phyloP scores from a whole-genome alignment of 2,888 invertebrate genomes.

The Hirtodrosophila histrioides region DNA sequence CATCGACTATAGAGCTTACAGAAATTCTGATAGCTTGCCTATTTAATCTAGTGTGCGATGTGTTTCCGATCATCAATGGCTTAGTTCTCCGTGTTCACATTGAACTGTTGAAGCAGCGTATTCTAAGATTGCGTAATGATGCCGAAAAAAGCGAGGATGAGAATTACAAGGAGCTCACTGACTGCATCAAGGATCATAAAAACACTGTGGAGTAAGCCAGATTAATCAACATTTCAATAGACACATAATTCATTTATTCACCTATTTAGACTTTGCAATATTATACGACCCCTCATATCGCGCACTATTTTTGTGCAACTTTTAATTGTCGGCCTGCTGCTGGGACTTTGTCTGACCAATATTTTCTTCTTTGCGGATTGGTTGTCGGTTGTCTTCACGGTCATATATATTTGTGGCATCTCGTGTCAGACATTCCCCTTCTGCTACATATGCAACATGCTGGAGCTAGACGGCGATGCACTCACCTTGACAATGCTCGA shows the following conservation, averaged over 20 bases:
- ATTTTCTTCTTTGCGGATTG: conserved; percentile 5
- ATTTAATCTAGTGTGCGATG: neutral
- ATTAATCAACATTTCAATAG: too few species aligned
- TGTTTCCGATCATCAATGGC: neutral
- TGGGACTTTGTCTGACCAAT: conserved; percentile 8
- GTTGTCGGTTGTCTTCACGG: neutral
- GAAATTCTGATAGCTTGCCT: neutral
- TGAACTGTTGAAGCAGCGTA: neutral
- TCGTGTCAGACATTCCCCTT: conserved; percentile 8
- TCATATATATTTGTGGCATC: neutral
- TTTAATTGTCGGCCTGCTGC: conserved; percentile 1
- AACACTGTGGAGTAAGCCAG: conserved; percentile 3
- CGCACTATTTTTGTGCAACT: conserved; percentile 3
- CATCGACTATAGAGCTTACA: neutral
- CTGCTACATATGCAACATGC: conserved; percentile 5
- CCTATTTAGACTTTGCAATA: neutral
- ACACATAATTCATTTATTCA: neutral
- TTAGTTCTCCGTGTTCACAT: neutral
- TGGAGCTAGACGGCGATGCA: neutral
- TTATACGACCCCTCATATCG: conserved; percentile 5
- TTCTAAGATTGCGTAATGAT: conserved; percentile 3
- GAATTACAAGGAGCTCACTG: conserved; percentile 1
- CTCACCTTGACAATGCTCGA: conserved; percentile 6
- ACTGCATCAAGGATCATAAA: conserved; percentile 9
- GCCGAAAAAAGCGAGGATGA: neutral